Evolutionary conservation across 2,797 vertebrate genomes (phyloP).

Genomic region (Pitangus sulphuratus): DNA sequence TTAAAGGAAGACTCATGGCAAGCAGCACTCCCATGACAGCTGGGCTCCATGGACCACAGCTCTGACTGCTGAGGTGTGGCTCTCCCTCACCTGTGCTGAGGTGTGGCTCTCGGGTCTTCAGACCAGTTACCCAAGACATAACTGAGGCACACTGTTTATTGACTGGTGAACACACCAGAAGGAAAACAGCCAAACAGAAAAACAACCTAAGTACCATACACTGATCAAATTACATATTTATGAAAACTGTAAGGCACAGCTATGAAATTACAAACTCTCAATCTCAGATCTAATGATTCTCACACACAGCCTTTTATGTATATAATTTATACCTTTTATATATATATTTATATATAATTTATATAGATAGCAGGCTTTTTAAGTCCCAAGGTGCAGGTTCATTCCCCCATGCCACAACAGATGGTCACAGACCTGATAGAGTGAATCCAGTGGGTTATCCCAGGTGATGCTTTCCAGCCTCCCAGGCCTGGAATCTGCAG

Average conservation of each 20-base stretch:
- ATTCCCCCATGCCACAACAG: rapidly evolving
- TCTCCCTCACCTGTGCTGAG: not conserved
- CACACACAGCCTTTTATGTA: rapidly evolving
- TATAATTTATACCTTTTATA: no score
- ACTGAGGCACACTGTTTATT: not conserved
- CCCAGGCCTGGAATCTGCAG: not conserved
- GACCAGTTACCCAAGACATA: rapidly evolving
- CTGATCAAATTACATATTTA: not conserved
- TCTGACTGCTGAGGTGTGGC: not conserved
- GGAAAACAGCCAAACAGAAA: not conserved
- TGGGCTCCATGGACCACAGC: rapidly evolving
- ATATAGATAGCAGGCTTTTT: not conserved
- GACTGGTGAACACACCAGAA: not conserved
- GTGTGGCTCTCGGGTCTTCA: not conserved
- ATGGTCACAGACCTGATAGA: not conserved
- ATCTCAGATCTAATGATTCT: not conserved
- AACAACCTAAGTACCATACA: not conserved
- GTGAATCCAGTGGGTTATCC: rapidly evolving
- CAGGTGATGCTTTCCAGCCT: not conserved
- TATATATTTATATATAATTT: no score
- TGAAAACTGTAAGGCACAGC: not conserved
- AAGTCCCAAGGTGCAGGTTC: not conserved
- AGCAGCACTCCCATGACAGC: not conserved
- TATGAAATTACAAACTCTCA: not conserved
- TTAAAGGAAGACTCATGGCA: not conserved